Base-by-base conservation (phyloP, 2,888 invertebrate species). In the Ochropacha duplaris region DNA sequence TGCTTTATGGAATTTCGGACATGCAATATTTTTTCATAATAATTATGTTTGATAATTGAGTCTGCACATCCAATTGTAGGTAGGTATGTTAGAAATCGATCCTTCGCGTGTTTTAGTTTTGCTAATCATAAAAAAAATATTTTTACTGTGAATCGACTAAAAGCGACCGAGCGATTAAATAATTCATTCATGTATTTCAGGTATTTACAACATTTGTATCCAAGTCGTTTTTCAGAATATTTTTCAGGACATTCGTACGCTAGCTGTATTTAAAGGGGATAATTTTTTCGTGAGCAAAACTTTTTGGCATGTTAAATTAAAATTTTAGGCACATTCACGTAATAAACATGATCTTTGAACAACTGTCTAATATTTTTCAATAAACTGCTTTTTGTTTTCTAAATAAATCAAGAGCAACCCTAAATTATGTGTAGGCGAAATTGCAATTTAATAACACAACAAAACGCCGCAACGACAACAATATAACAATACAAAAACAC, bases 41-140 rank as follows among this genome's bases (percentile, higher is more conserved):
- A 64, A 58, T 64, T 62, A 57, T 56, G 54, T 64, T 59, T 61
- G 57, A 52, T 67, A 71, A 71, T 73, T 54, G 62, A 65, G 69
- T 63, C 44, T 58, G 60, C 61, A 68, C 74, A 77, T 72, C 66
- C 65, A 71, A 66, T 69, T 65, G 60, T 65, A n/a, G n/a, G n/a
- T n/a, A n/a, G n/a, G n/a, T n/a, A 62, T 61, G 60, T 74, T 68
- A 65, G 61, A 68, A 76, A 79, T 73, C 69, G 78, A 66, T 68
- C 64, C 67, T 57, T 78, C 62, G 78, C 79, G 78, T 80, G 78
- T 66, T 61, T 64, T 19, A n/a, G 49, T 55, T 70, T 71, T 74
- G 65, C 75, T 77, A 75, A 78, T 68, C 57, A 56, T 58, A 57
- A 55, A 60, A 57, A 60, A 57, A 16, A 59, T 55, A 50, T 62